Percentiles rank a stretch among this genome's conserved stretches.
These are phyloP conservation scores for Boloria selene DNA, from an alignment of 2,888 invertebrate genomes.

Conservation along the genomic window DNA sequence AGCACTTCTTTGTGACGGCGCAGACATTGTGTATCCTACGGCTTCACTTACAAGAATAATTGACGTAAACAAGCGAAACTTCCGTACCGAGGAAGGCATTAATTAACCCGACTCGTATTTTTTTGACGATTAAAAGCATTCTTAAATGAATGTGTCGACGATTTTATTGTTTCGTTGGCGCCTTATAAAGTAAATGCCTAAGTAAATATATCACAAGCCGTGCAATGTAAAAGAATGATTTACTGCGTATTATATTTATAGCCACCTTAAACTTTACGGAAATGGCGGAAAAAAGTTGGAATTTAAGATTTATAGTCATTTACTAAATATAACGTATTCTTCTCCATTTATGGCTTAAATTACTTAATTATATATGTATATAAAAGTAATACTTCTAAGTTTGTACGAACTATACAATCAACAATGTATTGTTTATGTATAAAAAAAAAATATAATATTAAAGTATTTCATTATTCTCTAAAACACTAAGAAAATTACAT, in stretches of 20 bases:
- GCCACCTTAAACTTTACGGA: conserved; percentile 15
- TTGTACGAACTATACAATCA: too few relatives aligned
- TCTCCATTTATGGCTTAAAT: neutral
- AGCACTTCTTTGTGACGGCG: conserved; percentile 28
- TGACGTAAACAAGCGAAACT: conserved; percentile 50
- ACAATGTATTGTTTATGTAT: too few relatives aligned
- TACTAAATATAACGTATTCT: neutral
- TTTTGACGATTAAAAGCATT: conserved; percentile 47
- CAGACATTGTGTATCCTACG: conserved; percentile 35
- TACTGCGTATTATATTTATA: conserved; percentile 13
- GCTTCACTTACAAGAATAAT: conserved; percentile 50
- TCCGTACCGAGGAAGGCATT: conserved; percentile 60
- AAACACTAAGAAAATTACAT: neutral
- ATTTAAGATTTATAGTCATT: conserved; percentile 14
- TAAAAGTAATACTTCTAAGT: too few relatives aligned
- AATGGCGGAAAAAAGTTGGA: conserved; percentile 16
- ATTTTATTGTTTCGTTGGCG: conserved; percentile 44
- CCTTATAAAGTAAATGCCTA: conserved; percentile 22
- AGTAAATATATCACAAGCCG: conserved; percentile 16
- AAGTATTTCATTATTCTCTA: neutral
- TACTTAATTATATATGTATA: too few relatives aligned
- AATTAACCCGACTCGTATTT: conserved; percentile 54
- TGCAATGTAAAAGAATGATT: conserved; percentile 8
- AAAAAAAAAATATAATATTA: neutral
- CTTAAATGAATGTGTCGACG: conserved; percentile 24